Base-by-base conservation (phyloP, 2,797 vertebrate genomes). In the Ciconia nigra region DNA sequence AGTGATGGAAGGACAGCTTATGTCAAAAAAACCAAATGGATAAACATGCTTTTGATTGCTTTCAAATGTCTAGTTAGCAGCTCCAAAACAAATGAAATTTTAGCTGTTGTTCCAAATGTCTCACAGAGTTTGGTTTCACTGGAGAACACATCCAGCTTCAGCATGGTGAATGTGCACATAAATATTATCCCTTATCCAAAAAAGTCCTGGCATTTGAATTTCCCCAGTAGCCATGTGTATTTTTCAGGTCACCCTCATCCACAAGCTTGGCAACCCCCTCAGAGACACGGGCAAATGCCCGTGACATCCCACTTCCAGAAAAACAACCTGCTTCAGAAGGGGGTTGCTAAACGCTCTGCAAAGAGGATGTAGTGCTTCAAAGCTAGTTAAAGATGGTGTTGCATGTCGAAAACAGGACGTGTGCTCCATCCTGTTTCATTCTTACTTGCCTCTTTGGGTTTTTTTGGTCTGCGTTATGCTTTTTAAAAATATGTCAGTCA, bases 341-440 rank as follows among this genome's bases (percentile, higher is more conserved):
- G 42, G 7, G 33, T 54, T 77, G 49, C 67, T 58, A 29, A 71
- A 74, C 0, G 8, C 29, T 29, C 70, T 84, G 49, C 77, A 44
- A 29, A 46, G 87, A 96, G 92, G 84, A 83, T 77, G 73, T 82
- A 66, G 41, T 18, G 44, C 78, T 90, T 73, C 88, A 80, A 66
- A 90, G 52, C 35, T 13, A 78, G 54, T 63, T 73, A 37, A 21
- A 85, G 73, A 84, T 37, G 65, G 63, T 58, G 83, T 51, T 76
- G 81, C 69, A 4, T 82, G 73, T 93, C 7, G 1, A 93, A 95
- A 95, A 95, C 92, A 96, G 90, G 95, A 92, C 89, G 61, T 90
- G 76, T 92, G 73, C 46, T 92, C 78, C 83, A 88, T 96, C 92
- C 95, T 96, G 83, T 96, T 96, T 94, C 95, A 69, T n/a, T 90